Conservation (phyloP, 2,888 invertebrate genomes). For the Prionchulus punctatus region DNA sequence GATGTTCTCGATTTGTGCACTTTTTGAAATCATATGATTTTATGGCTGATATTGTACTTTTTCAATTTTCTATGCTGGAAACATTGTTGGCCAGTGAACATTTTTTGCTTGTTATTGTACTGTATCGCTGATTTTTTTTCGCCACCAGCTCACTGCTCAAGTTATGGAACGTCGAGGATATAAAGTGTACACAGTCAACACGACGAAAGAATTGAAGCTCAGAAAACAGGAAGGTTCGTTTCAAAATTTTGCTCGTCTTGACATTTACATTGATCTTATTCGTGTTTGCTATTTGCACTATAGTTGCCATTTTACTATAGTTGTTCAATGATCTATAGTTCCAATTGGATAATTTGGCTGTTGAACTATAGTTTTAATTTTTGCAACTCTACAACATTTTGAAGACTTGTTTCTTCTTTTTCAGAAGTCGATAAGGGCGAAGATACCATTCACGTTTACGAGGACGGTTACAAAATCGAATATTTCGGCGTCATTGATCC, state of each 20-base stretch:
- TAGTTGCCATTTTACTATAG: too few relatives aligned
- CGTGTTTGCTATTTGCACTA: too few relatives aligned
- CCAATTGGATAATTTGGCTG: neutral
- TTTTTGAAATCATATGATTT: too few relatives aligned
- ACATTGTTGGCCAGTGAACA: too few relatives aligned
- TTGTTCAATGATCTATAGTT: neutral
- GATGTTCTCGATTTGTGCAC: too few relatives aligned
- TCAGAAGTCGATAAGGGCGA: constrained; percentile 28
- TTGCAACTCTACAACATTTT: neutral
- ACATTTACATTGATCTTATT: too few relatives aligned
- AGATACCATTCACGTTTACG: constrained; percentile 30
- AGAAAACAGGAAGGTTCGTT: constrained; percentile 28
- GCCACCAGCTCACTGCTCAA: constrained; percentile 28
- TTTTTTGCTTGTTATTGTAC: too few relatives aligned
- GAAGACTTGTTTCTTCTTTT: constrained; percentile 8
- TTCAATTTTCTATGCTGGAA: neutral
- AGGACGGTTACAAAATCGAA: constrained; percentile 32
- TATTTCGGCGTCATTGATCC: constrained; percentile 32
- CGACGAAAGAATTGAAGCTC: constrained; percentile 26
- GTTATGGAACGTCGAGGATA: constrained; percentile 32
- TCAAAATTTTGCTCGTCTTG: too few relatives aligned
- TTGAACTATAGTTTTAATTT: neutral
- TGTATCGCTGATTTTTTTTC: too few relatives aligned
- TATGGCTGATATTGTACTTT: neutral
- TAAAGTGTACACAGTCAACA: constrained; percentile 32